Evolutionary conservation across 2,888 invertebrate genomes (phyloP).

Genomic region (Tipula helvola): DNA sequence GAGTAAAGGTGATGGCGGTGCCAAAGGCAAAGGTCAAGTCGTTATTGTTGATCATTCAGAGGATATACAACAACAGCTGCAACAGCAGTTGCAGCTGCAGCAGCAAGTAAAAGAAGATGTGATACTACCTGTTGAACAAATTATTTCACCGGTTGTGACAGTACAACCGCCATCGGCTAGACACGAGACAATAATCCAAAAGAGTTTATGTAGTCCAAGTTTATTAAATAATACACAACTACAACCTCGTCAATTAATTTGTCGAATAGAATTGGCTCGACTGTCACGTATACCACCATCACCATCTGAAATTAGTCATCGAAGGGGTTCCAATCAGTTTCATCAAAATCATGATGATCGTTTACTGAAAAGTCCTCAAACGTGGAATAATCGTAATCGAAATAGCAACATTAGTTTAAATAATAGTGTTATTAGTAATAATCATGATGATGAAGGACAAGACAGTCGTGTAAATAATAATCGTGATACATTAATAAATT

Average conservation of each 20-base stretch:
- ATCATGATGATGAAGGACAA: not conserved
- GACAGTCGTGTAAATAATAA: conserved; percentile 5
- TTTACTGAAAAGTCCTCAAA: conserved; percentile 4
- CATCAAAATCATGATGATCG: not conserved
- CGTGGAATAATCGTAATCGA: conserved; percentile 7
- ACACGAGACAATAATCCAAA: conserved; percentile 13
- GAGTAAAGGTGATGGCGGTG: conserved; percentile 58
- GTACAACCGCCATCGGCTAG: conserved; percentile 15
- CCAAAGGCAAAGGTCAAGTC: conserved; percentile 59
- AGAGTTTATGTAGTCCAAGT: not conserved
- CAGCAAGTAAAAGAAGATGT: conserved; percentile 28
- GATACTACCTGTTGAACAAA: conserved; percentile 22
- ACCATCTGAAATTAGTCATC: not conserved
- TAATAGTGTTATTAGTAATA: not conserved
- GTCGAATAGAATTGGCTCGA: conserved; percentile 11
- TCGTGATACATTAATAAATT: not conserved
- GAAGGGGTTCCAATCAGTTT: not conserved
- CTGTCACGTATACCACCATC: conserved; percentile 10
- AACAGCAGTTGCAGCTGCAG: conserved; percentile 12
- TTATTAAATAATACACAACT: not conserved
- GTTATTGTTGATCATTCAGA: conserved; percentile 53
- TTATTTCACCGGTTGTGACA: conserved; percentile 21
- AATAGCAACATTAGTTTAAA: not conserved
- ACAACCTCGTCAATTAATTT: conserved; percentile 5
- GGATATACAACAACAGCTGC: conserved; percentile 27